Conservation (phyloP, 23 tunicate genomes). For the Ascidia mentula region DNA sequence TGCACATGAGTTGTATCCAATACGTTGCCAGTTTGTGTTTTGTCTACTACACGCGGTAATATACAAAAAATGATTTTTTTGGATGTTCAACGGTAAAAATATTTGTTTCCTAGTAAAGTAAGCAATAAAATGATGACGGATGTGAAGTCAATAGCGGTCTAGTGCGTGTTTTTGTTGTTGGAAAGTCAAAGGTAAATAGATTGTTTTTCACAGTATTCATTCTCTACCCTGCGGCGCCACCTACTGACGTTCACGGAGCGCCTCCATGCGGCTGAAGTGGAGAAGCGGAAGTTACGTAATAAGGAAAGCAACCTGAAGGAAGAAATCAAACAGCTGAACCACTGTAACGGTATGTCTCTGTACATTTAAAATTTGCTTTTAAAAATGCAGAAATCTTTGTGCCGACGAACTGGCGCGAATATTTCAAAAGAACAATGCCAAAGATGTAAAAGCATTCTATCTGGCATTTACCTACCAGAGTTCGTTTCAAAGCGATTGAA, state of each 20-base stretch:
- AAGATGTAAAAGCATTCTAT: too few relatives aligned
- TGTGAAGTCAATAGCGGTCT: too few relatives aligned
- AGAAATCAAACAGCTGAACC: conserved; percentile 34
- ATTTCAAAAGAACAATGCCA: too few relatives aligned
- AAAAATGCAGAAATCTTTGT: too few relatives aligned
- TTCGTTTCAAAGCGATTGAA: too few relatives aligned
- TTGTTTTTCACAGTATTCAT: conserved; percentile 41
- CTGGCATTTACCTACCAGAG: too few relatives aligned
- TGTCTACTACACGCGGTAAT: too few relatives aligned
- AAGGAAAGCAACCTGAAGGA: conserved; percentile 42
- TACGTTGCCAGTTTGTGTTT: too few relatives aligned
- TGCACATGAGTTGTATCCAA: too few relatives aligned
- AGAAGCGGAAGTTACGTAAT: conserved; percentile 71
- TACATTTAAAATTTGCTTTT: background rate
- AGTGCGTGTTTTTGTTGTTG: background rate
- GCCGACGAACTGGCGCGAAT: too few relatives aligned
- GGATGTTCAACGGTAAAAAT: background rate
- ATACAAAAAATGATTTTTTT: too few relatives aligned
- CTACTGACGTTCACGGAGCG: conserved; percentile 82
- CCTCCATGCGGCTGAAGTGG: conserved; percentile 85
- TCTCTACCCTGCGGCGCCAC: conserved; percentile 65
- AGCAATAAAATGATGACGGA: too few relatives aligned
- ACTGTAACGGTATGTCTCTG: conserved; percentile 32
- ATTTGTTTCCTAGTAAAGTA: background rate
- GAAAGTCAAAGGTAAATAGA: background rate